A percentile compares a stretch with the other conserved stretches of the same genome.
Evolutionary conservation across 2,113 vertebrate genomes (phyloP).

Genomic region (Setophaga coronata): DNA sequence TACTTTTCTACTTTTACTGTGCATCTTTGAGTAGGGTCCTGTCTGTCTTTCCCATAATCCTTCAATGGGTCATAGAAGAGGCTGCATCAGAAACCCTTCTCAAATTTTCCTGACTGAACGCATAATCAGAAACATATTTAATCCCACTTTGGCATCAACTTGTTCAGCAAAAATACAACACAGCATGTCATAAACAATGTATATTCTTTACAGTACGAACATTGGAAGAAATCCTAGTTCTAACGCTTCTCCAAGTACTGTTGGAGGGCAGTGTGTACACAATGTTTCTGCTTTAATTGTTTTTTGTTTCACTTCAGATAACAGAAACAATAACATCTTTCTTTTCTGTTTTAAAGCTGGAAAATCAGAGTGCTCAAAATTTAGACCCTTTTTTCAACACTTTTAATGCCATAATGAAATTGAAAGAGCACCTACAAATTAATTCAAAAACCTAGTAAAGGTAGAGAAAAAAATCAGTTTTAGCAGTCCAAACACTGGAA

Average conservation of each 20-base stretch:
- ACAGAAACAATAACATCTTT: background rate
- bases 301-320: background rate
- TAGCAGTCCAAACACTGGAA: background rate
- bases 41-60: background rate
- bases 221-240: background rate
- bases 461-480: background rate
- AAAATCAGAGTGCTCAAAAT: background rate
- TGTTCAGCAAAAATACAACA: background rate
- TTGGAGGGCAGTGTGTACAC: background rate
- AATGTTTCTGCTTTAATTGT: background rate
- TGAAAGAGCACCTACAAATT: background rate
- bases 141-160: background rate
- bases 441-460: background rate
- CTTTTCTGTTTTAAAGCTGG: background rate
- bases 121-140: background rate
- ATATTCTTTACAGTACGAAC: background rate
- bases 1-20: background rate
- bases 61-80: background rate
- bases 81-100: background rate
- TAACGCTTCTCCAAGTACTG: background rate
- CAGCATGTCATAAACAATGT: background rate
- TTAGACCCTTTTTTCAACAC: background rate
- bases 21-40: background rate
- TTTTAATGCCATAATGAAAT: background rate
- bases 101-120: background rate